phyloP scores from a whole-genome alignment of 1,140 invertebrate species.

The Drosophila melanica region DNA sequence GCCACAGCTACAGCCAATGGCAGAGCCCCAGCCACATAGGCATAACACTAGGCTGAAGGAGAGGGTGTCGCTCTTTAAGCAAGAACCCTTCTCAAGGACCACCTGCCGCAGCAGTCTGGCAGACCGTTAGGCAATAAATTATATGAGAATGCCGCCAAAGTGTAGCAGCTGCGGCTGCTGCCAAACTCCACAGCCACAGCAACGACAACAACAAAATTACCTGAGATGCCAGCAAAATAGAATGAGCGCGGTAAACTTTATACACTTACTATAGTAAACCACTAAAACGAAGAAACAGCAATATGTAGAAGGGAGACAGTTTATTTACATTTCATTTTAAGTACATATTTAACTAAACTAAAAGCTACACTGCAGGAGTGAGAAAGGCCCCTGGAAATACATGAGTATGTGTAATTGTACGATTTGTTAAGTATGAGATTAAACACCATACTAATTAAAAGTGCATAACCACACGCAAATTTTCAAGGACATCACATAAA shows the following conservation, averaged over 20 bases:
- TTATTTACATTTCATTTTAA: constrained; percentile 52
- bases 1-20: constrained; percentile 21
- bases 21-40: constrained; percentile 22
- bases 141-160: constrained; percentile 80
- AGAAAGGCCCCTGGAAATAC: not conserved
- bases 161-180: constrained; percentile 73
- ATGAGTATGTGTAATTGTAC: not conserved
- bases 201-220: constrained; percentile 39
- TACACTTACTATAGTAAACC: constrained; percentile 31
- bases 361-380: constrained; percentile 3
- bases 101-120: constrained; percentile 44
- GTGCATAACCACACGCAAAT: too few species aligned
- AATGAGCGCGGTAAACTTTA: constrained; percentile 28
- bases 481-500: too few species aligned
- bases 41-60: constrained; percentile 7
- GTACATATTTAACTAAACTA: constrained; percentile 34
- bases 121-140: constrained; percentile 70
- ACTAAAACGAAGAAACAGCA: constrained; percentile 3
- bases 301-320: not conserved
- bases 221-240: constrained; percentile 41
- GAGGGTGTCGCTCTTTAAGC: not conserved
- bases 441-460: too few species aligned
- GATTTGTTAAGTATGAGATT: not conserved
- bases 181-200: constrained; percentile 42
- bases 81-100: constrained; percentile 32